Evolutionary conservation across 2,888 invertebrate genomes (phyloP).

Genomic region (Abrostola tripartita): DNA sequence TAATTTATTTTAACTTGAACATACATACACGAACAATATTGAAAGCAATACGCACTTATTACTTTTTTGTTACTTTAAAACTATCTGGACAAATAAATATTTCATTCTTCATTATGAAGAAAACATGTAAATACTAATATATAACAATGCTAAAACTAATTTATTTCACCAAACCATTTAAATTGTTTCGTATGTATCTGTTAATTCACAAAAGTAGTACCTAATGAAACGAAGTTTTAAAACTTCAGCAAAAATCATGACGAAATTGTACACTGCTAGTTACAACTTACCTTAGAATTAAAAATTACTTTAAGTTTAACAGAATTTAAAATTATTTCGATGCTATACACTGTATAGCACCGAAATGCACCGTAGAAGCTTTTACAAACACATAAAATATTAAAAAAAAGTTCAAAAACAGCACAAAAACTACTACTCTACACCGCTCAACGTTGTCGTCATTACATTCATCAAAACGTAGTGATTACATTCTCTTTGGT

Average conservation of each 20-base stretch:
- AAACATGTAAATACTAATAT: too few relatives aligned
- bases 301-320: conserved; percentile 9
- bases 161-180: too few relatives aligned
- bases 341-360: conserved; percentile 14
- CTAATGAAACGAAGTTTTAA: conserved; percentile 7
- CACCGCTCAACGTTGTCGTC: neutral
- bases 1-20: too few relatives aligned
- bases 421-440: conserved; percentile 15
- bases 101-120: too few relatives aligned
- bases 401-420: conserved; percentile 17
- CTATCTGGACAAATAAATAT: too few relatives aligned
- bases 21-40: too few relatives aligned
- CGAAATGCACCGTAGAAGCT: neutral
- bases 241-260: conserved; percentile 22
- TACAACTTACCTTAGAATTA: conserved; percentile 21
- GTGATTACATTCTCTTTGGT: too few relatives aligned
- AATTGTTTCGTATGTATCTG: neutral
- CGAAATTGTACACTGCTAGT: conserved; percentile 16
- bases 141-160: too few relatives aligned
- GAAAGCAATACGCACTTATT: too few relatives aligned
- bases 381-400: neutral
- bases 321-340: conserved; percentile 8
- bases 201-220: conserved; percentile 9
- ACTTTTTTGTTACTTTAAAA: too few relatives aligned
- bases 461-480: too few relatives aligned